Evolutionary conservation across 1,140 invertebrate species (phyloP), one percentile per base, ranked within the genome.

Genomic region (Macrostomum lignano): DNA sequence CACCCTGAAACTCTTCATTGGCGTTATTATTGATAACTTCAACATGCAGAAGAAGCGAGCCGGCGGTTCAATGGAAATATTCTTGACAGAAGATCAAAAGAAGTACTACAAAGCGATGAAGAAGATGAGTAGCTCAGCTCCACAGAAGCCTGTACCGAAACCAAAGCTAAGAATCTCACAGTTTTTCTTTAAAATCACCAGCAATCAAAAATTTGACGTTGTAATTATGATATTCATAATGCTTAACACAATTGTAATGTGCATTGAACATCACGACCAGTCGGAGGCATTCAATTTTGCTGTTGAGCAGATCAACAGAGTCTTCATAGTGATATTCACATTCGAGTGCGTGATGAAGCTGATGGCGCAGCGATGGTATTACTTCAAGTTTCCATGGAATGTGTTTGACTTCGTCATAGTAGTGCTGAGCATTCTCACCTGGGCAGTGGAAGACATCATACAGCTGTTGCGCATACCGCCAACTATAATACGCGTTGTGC

Each of bases 81-180:
- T 94, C 65, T 93, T 94, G 84, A 93, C 84, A 42, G 84, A 94
- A 60, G 82, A 93, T 63, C 86, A 94, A 62, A 94, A 93, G 67
- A 94, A 93, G 63, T 94, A 94, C 61, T 94, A 93, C 64, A 88
- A 86, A 60, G 84, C 84, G 34, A 94, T 94, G 86, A 94, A 94
- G 61, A 88, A 91, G 63, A 91, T 94, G 79, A 77, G 79, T 42
- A 81, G 74, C 22, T 93, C 93, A 58, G 82, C 88, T 61, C 86
- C 84, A 24, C 66, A 86, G 49, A 94, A 94, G 67, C 81, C 84
- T 38, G 88, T 84, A 55, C 82, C 84, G 42, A 70, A 79, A 57
- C 84, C 86, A 44, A 77, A 33, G 26, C 19, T 28, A 17, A 28
- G 19, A 56, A 74, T 78, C 32, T 79, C 91, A 67, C 75, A 71